These are phyloP conservation scores for Athalia cordata DNA, from an alignment of 2,888 invertebrate species.

Conservation along the genomic window DNA sequence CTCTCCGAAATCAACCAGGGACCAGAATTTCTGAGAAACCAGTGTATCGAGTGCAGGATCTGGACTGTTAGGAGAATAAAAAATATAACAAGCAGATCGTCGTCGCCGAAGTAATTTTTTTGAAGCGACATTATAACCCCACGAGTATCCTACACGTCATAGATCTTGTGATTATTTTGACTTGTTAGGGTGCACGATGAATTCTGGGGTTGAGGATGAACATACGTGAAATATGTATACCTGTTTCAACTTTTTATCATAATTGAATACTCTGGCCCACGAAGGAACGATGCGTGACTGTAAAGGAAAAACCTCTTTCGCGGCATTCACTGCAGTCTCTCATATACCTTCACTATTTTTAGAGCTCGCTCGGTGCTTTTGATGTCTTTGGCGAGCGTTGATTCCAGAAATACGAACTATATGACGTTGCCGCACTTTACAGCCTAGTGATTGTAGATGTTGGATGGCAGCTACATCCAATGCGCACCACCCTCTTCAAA, in stretches of 20 bases:
- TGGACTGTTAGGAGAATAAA: constrained; percentile 21
- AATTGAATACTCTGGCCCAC: constrained; percentile 32
- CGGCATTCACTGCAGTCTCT: constrained; percentile 2
- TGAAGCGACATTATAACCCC: neutral
- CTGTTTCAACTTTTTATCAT: constrained; percentile 25
- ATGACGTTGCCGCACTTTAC: constrained; percentile 10
- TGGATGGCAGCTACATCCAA: neutral
- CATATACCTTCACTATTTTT: constrained; percentile 26
- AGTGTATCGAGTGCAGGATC: neutral
- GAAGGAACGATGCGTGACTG: constrained; percentile 19
- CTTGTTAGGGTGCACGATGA: neutral
- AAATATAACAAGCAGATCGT: neutral
- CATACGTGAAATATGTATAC: constrained; percentile 2
- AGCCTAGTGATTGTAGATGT: constrained; percentile 7
- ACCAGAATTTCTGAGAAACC: neutral
- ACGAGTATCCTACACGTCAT: neutral
- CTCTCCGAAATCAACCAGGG: neutral
- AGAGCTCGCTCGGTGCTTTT: constrained; percentile 30
- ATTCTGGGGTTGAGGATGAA: neutral
- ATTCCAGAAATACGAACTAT: constrained; percentile 44
- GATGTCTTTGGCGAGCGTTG: constrained; percentile 35
- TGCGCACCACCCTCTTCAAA: too few relatives aligned
- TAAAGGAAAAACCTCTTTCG: neutral
- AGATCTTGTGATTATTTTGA: constrained; percentile 28
- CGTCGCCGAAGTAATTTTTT: neutral